A percentile compares a stretch with the other conserved stretches of the same genome.
These are phyloP conservation scores for Puntigrus tetrazona DNA, from an alignment of 2,113 vertebrate genomes.

Conservation along the genomic window DNA sequence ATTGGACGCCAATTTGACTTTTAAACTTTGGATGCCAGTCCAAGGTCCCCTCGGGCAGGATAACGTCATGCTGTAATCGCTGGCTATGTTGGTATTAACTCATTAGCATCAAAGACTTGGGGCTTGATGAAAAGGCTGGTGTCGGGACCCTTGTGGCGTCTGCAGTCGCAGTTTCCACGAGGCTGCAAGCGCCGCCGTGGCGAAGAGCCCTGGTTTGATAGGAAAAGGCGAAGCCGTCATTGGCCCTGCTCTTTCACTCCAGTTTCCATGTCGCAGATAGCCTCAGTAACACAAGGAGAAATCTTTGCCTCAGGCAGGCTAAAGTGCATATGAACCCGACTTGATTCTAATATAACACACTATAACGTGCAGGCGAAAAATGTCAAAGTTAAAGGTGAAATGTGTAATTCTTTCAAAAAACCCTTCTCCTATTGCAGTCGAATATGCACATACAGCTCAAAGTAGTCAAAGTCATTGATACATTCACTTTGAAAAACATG, in stretches of 20 bases:
- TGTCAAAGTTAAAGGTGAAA: slow-evolving; percentile 3
- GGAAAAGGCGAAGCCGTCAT: background rate
- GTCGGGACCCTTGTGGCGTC: background rate
- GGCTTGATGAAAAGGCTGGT: background rate
- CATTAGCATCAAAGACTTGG: slow-evolving; percentile 60
- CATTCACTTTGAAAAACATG: background rate
- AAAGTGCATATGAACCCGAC: background rate
- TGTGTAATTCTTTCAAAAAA: background rate
- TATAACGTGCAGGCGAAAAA: background rate
- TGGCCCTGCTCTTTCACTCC: background rate
- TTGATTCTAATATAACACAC: background rate
- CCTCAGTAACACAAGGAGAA: background rate
- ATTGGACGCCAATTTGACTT: slow-evolving; percentile 40
- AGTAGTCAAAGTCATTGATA: background rate
- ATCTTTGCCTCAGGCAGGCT: background rate
- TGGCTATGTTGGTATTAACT: slow-evolving; percentile 60
- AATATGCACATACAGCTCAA: background rate
- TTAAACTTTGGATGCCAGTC: slow-evolving; percentile 53
- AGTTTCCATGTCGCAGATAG: background rate
- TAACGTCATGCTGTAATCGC: slow-evolving; percentile 65
- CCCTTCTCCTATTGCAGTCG: background rate
- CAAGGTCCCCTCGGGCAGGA: slow-evolving; percentile 55
- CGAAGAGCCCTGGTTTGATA: background rate
- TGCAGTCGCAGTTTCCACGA: background rate
- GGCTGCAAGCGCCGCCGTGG: background rate